Evolutionary conservation across 1,140 invertebrate genomes (phyloP).

Genomic region (Scaptomyza hsui): DNA sequence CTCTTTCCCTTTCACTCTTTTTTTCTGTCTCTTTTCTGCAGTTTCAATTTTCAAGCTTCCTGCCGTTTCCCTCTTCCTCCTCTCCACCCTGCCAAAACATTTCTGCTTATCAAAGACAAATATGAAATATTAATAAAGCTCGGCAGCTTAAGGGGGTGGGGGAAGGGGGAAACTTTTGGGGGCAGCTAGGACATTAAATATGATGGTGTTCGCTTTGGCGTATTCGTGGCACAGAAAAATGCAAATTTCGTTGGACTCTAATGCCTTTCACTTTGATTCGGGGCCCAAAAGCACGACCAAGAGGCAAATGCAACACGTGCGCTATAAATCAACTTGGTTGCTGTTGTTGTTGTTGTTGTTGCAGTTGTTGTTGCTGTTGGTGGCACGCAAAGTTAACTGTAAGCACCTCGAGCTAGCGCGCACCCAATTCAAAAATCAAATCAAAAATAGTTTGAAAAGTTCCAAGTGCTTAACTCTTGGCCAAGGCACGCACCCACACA

Average conservation of each 20-base stretch:
- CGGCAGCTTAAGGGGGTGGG: slow-evolving; percentile 15
- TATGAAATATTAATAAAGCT: slow-evolving; percentile 79
- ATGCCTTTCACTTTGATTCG: slow-evolving; percentile 79
- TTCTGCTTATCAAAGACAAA: slow-evolving; percentile 74
- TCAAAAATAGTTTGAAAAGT: slow-evolving; percentile 80
- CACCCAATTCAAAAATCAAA: slow-evolving; percentile 80
- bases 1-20: neutral
- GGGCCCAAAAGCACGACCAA: slow-evolving; percentile 42
- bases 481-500: slow-evolving; percentile 27
- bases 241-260: slow-evolving; percentile 75
- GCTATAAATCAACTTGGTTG: slow-evolving; percentile 67
- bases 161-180: neutral
- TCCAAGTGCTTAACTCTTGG: slow-evolving; percentile 73
- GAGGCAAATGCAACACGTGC: slow-evolving; percentile 76
- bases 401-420: slow-evolving; percentile 42
- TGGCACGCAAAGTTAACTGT: slow-evolving; percentile 47
- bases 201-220: slow-evolving; percentile 41
- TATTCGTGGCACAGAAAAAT: slow-evolving; percentile 69
- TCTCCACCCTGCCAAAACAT: slow-evolving; percentile 25
- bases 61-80: neutral
- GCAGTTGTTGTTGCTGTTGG: neutral
- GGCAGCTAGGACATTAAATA: slow-evolving; percentile 48
- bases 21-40: slow-evolving; percentile 20
- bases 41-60: slow-evolving; percentile 53
- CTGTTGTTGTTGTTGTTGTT: neutral